These are phyloP conservation scores for Cryptosula pallasiana DNA, from an alignment of 2,888 invertebrate genomes.

Conservation along the genomic window DNA sequence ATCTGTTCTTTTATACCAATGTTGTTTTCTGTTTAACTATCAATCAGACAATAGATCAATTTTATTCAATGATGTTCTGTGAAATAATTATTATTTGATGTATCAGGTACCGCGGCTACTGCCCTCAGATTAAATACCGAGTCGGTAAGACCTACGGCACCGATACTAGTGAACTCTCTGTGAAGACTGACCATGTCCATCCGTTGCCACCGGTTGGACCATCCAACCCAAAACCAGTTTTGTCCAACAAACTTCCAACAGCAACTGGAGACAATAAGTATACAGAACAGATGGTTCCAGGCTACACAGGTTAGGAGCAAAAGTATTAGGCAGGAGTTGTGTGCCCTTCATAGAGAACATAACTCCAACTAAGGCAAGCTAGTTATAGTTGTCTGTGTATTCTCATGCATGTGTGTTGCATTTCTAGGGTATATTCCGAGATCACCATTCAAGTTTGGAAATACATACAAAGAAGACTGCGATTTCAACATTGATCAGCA, in stretches of 20 bases:
- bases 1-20: too few species aligned
- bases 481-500: constrained; percentile 49
- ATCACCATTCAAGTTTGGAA: constrained; percentile 50
- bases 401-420: too few species aligned
- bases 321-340: too few species aligned
- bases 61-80: too few species aligned
- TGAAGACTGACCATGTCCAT: constrained; percentile 32
- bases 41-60: too few species aligned
- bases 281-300: constrained; percentile 51
- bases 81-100: too few species aligned
- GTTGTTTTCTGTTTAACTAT: too few species aligned
- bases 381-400: background rate
- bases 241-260: constrained; percentile 37
- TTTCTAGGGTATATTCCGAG: constrained; percentile 50
- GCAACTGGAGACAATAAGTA: constrained; percentile 51
- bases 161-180: constrained; percentile 43
- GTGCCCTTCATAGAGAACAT: too few species aligned
- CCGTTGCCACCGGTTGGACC: constrained; percentile 24
- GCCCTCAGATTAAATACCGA: constrained; percentile 50
- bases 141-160: constrained; percentile 52
- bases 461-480: constrained; percentile 51
- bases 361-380: background rate
- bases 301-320: constrained; percentile 44
- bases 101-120: constrained; percentile 51
- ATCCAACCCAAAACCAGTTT: constrained; percentile 22